Evolutionary conservation across 1,140 invertebrate genomes (phyloP).

Genomic region (Pseudomyrmex cubaensis): DNA sequence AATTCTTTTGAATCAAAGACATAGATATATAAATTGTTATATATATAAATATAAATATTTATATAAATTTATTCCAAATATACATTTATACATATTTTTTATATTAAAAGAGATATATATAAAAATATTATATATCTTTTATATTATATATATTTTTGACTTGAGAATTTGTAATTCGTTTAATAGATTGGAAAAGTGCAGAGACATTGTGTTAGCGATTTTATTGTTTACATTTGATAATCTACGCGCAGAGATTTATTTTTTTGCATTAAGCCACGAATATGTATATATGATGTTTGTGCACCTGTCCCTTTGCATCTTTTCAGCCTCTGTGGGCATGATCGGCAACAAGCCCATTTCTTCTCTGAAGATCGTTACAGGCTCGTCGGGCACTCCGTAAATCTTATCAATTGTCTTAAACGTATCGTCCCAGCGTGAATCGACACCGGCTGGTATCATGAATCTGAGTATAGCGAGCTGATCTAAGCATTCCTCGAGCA

Average conservation of each 20-base stretch:
- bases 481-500: slow-evolving; percentile 69
- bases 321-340: slow-evolving; percentile 60
- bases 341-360: slow-evolving; percentile 66
- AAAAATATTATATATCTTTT: no score
- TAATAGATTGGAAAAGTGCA: no score
- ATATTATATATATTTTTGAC: background rate
- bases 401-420: slow-evolving; percentile 68
- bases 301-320: slow-evolving; percentile 77
- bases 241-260: no score
- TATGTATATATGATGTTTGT: background rate
- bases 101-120: no score
- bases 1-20: no score
- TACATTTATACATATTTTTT: no score
- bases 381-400: slow-evolving; percentile 67
- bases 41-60: no score
- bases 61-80: no score
- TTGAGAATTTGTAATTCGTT: no score
- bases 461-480: slow-evolving; percentile 68
- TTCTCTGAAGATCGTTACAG: slow-evolving; percentile 62
- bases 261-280: background rate
- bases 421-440: slow-evolving; percentile 66
- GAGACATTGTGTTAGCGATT: no score
- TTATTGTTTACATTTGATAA: no score
- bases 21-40: no score
- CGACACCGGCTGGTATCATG: slow-evolving; percentile 64